Conservation (phyloP, 2,113 vertebrate species). For the Chamaetylas fuelleborni region DNA sequence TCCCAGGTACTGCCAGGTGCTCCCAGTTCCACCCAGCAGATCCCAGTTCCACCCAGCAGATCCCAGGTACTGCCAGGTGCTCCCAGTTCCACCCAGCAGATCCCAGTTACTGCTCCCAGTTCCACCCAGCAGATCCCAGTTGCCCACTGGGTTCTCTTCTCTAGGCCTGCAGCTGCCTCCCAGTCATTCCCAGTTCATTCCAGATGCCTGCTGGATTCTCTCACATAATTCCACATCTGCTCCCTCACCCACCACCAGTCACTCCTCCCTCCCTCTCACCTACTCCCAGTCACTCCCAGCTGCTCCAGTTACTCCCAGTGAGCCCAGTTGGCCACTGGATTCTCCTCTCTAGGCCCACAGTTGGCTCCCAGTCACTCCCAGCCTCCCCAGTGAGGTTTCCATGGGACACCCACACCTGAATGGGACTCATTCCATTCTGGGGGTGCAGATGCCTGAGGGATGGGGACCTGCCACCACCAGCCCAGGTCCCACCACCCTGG, state of each 20-base stretch:
- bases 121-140: neutral
- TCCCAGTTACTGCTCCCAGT: neutral
- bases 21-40: neutral
- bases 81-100: neutral
- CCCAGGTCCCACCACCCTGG: no score
- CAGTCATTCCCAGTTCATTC: neutral
- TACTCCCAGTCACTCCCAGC: no score
- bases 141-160: neutral
- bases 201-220: neutral
- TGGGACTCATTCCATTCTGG: neutral
- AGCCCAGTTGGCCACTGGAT: neutral
- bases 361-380: neutral
- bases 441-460: neutral
- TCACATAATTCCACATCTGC: accelerated
- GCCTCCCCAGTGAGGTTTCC: neutral
- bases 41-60: no score
- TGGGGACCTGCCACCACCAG: accelerated
- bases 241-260: no score
- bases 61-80: no score
- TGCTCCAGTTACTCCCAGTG: neutral
- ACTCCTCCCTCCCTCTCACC: neutral
- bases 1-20: no score
- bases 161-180: neutral
- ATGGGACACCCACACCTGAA: accelerated
- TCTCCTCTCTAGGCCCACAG: no score